Evolutionary conservation across 2,113 vertebrate genomes (phyloP).

Genomic region (Brienomyrus brachyistius): DNA sequence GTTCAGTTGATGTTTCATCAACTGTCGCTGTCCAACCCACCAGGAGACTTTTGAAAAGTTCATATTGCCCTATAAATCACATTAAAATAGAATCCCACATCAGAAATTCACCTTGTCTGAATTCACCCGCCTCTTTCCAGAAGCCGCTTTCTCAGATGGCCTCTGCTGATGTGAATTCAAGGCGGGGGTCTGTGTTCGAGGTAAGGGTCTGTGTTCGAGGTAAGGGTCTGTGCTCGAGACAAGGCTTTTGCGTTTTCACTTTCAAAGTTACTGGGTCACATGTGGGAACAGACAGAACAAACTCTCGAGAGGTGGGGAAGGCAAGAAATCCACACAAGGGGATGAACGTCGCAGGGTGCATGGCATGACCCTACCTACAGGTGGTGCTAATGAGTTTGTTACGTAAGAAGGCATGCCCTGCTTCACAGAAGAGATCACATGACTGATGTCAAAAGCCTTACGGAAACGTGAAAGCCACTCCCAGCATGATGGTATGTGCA

Average conservation of each 20-base stretch:
- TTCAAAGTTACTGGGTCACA: not conserved
- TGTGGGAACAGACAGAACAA: not conserved
- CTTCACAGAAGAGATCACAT: not conserved
- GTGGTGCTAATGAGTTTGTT: not conserved
- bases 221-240: not conserved
- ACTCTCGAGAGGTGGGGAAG: not conserved
- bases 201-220: not conserved
- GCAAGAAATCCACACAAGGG: not conserved
- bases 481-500: not conserved
- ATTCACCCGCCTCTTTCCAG: not conserved
- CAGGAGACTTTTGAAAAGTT: not conserved
- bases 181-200: not conserved
- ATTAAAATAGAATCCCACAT: not conserved
- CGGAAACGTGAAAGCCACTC: not conserved
- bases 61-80: not conserved
- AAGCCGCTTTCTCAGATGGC: not conserved
- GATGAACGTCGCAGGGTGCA: not conserved
- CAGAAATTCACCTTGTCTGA: not conserved
- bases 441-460: not conserved
- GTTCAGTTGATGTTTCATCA: slow-evolving; percentile 17
- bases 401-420: not conserved
- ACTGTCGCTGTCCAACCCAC: slow-evolving; percentile 27
- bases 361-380: not conserved
- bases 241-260: not conserved
- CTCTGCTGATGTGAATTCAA: not conserved